Evolutionary conservation across 2,113 vertebrate species (phyloP).

Genomic region (Esox niger): DNA sequence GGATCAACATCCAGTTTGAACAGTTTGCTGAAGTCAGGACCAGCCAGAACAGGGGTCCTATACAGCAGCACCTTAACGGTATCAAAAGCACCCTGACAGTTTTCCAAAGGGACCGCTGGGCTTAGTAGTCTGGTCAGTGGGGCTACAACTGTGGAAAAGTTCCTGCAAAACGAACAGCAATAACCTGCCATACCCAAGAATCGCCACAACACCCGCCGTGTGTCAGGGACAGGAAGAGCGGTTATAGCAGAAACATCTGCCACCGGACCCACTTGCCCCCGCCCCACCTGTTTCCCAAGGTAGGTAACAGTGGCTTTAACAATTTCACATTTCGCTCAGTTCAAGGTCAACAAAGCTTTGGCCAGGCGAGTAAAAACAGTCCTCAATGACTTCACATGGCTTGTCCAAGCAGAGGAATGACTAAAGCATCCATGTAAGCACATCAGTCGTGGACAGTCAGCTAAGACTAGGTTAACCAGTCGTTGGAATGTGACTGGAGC

Average conservation of each 20-base stretch:
- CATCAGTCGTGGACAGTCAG: not conserved
- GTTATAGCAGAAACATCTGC: not conserved
- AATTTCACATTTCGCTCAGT: constrained; percentile 1
- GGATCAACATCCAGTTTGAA: not conserved
- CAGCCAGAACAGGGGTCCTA: not conserved
- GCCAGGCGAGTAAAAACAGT: too few relatives aligned
- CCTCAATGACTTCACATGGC: too few relatives aligned
- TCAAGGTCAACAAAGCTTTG: too few relatives aligned
- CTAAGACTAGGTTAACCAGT: not conserved
- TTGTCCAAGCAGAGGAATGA: too few relatives aligned
- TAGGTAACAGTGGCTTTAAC: too few relatives aligned
- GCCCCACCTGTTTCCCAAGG: not conserved
- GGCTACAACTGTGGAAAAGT: not conserved
- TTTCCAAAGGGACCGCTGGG: not conserved
- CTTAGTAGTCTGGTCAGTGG: not conserved
- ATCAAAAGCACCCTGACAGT: not conserved
- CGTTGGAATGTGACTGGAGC: not conserved
- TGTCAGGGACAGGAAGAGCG: too few relatives aligned
- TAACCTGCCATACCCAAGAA: not conserved
- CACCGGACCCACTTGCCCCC: not conserved
- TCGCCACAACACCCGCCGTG: not conserved
- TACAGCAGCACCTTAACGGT: not conserved
- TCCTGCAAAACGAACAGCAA: not conserved
- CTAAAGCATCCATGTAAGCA: not conserved
- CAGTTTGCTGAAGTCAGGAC: not conserved